Evolutionary conservation across 2,797 vertebrate genomes (phyloP).

Genomic region (Avahi laniger): DNA sequence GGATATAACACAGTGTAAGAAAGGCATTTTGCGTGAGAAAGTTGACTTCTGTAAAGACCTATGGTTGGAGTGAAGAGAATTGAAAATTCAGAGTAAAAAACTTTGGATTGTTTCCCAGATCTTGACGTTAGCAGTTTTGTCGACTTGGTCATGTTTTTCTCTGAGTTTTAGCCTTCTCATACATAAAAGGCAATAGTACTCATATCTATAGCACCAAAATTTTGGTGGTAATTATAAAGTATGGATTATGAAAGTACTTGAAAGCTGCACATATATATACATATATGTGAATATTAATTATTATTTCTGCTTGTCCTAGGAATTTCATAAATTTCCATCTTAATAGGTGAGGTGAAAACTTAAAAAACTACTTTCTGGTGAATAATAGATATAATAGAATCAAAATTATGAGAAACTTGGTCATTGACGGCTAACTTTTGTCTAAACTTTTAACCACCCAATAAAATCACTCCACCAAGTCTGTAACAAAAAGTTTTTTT

Average conservation of each 20-base stretch:
- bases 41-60: not conserved
- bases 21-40: not conserved
- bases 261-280: not conserved
- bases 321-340: not conserved
- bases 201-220: not conserved
- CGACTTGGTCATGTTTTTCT: not conserved
- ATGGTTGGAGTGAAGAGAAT: not conserved
- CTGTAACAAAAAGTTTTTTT: not conserved
- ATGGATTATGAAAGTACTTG: not conserved
- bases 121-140: not conserved
- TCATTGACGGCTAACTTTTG: slow-evolving; percentile 2
- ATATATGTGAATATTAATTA: not conserved
- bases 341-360: not conserved
- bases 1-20: not conserved
- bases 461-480: not conserved
- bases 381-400: not conserved
- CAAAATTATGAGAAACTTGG: not conserved
- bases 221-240: not conserved
- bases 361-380: not conserved
- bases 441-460: not conserved
- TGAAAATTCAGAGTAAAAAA: not conserved
- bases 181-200: not conserved
- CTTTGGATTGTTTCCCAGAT: not conserved
- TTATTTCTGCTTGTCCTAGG: not conserved
- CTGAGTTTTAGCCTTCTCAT: not conserved